phyloP scores from a whole-genome alignment of 1,140 invertebrate genomes.

The Solenopsis invicta region DNA sequence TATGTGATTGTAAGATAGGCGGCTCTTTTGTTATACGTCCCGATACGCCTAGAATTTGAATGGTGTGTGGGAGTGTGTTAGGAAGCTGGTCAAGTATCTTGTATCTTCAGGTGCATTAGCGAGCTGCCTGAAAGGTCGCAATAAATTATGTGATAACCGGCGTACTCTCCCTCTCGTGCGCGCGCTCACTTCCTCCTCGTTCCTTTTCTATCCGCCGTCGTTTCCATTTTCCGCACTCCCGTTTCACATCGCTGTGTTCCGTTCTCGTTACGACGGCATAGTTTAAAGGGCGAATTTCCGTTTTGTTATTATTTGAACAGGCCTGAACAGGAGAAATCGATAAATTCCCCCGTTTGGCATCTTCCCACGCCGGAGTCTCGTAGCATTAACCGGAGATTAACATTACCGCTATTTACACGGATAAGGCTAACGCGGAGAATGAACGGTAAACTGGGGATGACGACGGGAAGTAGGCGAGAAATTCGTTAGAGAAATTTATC shows the following conservation, averaged over 20 bases:
- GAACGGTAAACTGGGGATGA: constrained; percentile 25
- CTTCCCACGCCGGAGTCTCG: constrained; percentile 35
- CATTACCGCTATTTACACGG: constrained; percentile 58
- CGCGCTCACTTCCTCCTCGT: background rate
- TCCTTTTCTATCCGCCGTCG: background rate
- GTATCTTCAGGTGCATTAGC: constrained; percentile 78
- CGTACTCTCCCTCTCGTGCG: constrained; percentile 13
- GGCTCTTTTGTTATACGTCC: constrained; percentile 26
- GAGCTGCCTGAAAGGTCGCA: constrained; percentile 71
- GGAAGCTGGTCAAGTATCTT: constrained; percentile 62
- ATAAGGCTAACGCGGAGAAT: constrained; percentile 34
- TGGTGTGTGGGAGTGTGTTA: background rate
- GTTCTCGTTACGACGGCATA: constrained; percentile 24
- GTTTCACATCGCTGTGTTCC: constrained; percentile 6
- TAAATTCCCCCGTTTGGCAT: constrained; percentile 35
- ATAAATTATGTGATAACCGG: constrained; percentile 75
- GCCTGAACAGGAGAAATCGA: constrained; percentile 38
- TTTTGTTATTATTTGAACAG: constrained; percentile 57
- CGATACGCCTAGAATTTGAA: constrained; percentile 18
- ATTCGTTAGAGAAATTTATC: constrained; percentile 3
- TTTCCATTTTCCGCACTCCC: background rate
- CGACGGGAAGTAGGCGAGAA: constrained; percentile 15
- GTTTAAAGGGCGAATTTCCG: constrained; percentile 56
- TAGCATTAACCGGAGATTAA: constrained; percentile 59
- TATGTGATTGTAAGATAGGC: background rate